Percentiles rank a stretch among this genome's conserved stretches.
Evolutionary conservation across 2,797 vertebrate species (phyloP).

Genomic region (Hemibagrus guttatus): DNA sequence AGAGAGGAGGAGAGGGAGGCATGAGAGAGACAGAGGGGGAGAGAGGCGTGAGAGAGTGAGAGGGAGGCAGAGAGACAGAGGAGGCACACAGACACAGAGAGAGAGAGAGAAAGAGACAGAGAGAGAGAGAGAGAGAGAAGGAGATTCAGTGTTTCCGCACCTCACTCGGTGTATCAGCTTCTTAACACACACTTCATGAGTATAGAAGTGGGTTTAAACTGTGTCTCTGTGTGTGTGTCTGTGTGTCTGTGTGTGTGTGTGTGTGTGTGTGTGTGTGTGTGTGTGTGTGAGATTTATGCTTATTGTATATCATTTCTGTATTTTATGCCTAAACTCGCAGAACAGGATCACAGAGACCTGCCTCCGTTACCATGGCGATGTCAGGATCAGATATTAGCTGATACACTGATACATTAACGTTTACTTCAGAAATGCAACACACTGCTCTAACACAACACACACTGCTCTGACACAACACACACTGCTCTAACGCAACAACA

Average conservation of each 20-base stretch:
- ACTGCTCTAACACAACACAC: no score
- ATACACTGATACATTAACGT: neutral
- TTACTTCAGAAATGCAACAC: no score
- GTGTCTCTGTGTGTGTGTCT: neutral
- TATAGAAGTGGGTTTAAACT: neutral
- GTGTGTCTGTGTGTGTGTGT: neutral
- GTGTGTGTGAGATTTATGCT: neutral
- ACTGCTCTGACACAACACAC: no score
- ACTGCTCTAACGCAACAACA: no score
- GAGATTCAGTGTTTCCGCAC: neutral
- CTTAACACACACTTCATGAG: neutral
- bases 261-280: slow-evolving; percentile 12
- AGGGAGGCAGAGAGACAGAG: no score
- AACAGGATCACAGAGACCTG: neutral
- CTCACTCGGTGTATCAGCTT: neutral
- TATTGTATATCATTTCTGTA: neutral
- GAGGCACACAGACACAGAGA: no score
- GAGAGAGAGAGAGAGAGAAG: neutral
- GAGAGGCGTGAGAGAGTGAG: no score
- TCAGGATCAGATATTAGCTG: neutral
- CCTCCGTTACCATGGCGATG: neutral
- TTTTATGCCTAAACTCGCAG: neutral
- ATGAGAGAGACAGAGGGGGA: no score
- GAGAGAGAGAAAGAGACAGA: no score
- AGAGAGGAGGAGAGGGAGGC: no score